Base-by-base conservation (phyloP, 2,888 invertebrate species). In the Elgonia sp. region DNA sequence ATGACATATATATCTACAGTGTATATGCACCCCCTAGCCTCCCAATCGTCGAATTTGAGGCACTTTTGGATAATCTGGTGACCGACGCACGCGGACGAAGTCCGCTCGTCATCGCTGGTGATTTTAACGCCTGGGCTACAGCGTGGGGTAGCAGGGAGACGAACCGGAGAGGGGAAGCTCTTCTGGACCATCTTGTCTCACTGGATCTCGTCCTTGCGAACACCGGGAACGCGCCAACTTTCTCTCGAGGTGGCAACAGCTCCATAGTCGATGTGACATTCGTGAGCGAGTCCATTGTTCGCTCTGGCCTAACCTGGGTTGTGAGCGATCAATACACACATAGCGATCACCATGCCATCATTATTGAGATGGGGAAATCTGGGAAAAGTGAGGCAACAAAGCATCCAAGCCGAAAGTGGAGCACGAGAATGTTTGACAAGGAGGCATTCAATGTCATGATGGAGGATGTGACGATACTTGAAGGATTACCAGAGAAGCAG, bases 71-170 rank as follows among this genome's bases (percentile, higher is more conserved):
- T 0, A n/a, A 67, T 16, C 29, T 69, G 20, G 69, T 21, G 29
- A 29, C 7, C 10, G 50, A 69, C 50, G 50, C 21, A n/a, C 20
- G 69, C 9, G 29, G 29, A 29, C 29, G 29, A 29, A 29, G 5
- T 3, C 29, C 29, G 20, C 50, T 16, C 12, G 50, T 21, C 4
- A 10, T 5, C 10, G 70, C 18, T 14, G 5, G 20, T 9, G 29
- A 1, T 9, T 70, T 29, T 29, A 37, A 60, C 57, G 60, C 20
- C 21, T 90, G 81, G 89, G 87, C 29, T 29, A 29, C 29, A 29
- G 5, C 29, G 1, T 29, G 29, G 29, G 29, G 29, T 5, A 29
- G 29, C 29, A 29, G 29, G 29, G 29, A 29, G 29, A 29, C 29
- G 5, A 29, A 29, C 29, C 29, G 29, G 29, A 29, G 29, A 29